These are phyloP conservation scores for Mungos mungo DNA, from an alignment of 2,113 vertebrate genomes.

Conservation along the genomic window DNA sequence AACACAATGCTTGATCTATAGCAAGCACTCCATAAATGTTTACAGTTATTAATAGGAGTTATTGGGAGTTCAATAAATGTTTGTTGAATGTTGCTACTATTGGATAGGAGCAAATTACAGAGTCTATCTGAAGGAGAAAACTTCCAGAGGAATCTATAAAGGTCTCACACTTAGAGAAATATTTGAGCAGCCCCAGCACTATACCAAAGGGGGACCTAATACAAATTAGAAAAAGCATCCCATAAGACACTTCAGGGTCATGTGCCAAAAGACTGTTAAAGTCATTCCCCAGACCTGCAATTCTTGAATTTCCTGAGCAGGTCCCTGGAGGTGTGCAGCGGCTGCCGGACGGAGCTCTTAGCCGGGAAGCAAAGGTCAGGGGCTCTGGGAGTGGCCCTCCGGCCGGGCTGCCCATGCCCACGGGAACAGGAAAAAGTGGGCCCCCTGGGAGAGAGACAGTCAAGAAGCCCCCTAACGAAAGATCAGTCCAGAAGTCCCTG, in stretches of 20 bases:
- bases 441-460: accelerated
- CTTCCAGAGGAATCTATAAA: neutral
- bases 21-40: neutral
- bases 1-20: neutral
- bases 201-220: neutral
- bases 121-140: neutral
- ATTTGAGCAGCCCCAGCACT: neutral
- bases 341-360: too few relatives aligned
- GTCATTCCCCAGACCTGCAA: too few relatives aligned
- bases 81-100: neutral
- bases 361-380: neutral
- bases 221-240: neutral
- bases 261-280: neutral
- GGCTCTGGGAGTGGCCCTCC: neutral
- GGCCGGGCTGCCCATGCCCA: accelerated
- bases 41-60: neutral
- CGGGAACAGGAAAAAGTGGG: accelerated
- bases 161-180: neutral
- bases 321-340: neutral
- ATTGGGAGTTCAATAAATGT: neutral
- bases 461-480: neutral
- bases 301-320: neutral
- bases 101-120: neutral
- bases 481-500: too few relatives aligned
- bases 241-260: neutral